Base-by-base conservation (phyloP, 2,113 vertebrate genomes). In the Capreolus pygargus region DNA sequence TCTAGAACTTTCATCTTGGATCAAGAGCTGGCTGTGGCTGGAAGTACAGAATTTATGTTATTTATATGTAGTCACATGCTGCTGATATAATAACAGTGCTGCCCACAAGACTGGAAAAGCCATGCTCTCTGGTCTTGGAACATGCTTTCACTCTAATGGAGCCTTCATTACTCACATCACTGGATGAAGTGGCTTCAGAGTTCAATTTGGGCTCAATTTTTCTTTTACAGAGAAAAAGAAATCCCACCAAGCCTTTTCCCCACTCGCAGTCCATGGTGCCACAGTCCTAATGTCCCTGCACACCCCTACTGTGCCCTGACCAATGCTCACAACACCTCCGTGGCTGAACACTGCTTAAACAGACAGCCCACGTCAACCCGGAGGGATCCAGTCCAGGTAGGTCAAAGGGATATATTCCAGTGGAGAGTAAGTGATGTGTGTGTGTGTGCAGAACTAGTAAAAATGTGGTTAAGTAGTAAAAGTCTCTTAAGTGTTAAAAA, bases 231-330 rank as follows among this genome's bases (percentile, higher is more conserved):
- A 96, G 95, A 91, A 97, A 98, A 98, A 91, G 93, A 97, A 92
- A 28, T 45, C 23, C 92, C 85, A 47, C 33, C 94, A 28, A 87
- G 12, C 0, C 50, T 98, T 52, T 91, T 89, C 3, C 97, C 96
- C 33, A 54, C 54, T 23, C 76, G 21, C 3, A 98, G 98, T 8
- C 96, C 98, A n/a, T 99, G 99, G 98, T 98, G 98, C 47, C 90
- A 57, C 88, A 99, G 95, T 43, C 97, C 97, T 0, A 11, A 2
- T 3, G 60, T 13, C 30, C 50, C 97, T 39, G 87, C 97, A 1
- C 98, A 98, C 33, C 98, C 98, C 4, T 97, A 98, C 88, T 98
- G 96, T 74, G 57, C 97, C 8, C 61, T 98, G 54, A 60, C 33
- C 19, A 78, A 97, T 14, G 45, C 86, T 0, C 1, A 52, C 27